Base-by-base conservation (phyloP, 2,888 invertebrate species). In the Melanotus villosus region DNA sequence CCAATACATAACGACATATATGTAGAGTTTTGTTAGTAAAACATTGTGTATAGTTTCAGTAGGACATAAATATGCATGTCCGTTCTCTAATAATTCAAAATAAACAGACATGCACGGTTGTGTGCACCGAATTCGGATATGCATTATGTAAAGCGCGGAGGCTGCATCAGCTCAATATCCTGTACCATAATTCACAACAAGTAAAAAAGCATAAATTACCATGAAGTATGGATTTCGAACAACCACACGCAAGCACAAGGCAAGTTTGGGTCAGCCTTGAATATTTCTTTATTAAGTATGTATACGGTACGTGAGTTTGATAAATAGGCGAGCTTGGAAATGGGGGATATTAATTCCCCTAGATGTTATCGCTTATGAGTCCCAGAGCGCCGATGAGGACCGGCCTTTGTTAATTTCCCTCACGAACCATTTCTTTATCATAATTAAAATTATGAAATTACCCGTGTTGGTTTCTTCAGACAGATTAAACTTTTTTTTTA, bases 401-500 rank as follows among this genome's bases (percentile, higher is more conserved):
- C 71, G 65, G 72, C 68, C 71, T 72, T 77, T 77, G 73, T 76
- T 78, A 77, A 78, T 78, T 78, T 78, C 73, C 76, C 76, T 72
- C 74, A 77, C 78, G 76, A 77, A 77, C 74, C 70, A 74, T 78
- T 75, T 75, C 76, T 78, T 76, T 72, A 72, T 75, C 74, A 73
- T 77, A 79, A 78, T 78, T 78, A 75, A 78, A 77, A 76, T 74
- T 74, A 74, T 71, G 74, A 72, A 43, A 64, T 43, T 58, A 43
- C 19, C 19, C 38, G 14, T 57, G 57, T 38, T 57, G 57, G 58
- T 38, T 58, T 26, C 43, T 58, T 58, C 19, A 30, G 23, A 26
- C 41, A 14, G 2, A 38, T n/a, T 7, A 57, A 57, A 58, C 10
- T 41, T 58, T 30, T 0, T n/a, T n/a, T n/a, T n/a, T n/a, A n/a